Conservation (phyloP, 2,113 vertebrate genomes). For the Muscicapa adusta region DNA sequence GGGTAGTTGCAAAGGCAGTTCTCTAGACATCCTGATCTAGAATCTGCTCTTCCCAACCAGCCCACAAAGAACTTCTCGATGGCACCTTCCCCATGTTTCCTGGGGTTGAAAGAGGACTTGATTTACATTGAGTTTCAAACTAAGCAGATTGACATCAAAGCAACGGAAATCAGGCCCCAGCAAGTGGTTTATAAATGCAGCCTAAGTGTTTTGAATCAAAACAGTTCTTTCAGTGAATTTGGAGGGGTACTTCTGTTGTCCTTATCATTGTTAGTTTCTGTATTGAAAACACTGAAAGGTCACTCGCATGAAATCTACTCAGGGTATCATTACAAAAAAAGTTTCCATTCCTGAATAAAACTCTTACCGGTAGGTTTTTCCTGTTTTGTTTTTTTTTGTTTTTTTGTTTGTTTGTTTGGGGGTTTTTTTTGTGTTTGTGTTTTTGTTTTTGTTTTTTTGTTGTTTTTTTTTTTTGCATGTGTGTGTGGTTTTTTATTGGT, state of each 20-base stretch:
- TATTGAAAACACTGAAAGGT: not conserved
- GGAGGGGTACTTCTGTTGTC: not conserved
- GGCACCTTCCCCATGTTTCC: slow-evolving; percentile 13
- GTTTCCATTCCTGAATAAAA: not conserved
- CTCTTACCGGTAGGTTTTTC: not conserved
- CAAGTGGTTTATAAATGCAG: slow-evolving; percentile 50
- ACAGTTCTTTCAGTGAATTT: slow-evolving; percentile 34
- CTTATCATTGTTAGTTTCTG: slow-evolving; percentile 25
- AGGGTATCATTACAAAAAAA: not conserved
- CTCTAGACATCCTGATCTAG: not conserved
- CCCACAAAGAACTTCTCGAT: not conserved
- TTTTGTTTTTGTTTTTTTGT: too few species aligned
- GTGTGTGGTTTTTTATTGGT: too few species aligned
- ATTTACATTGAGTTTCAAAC: slow-evolving; percentile 40
- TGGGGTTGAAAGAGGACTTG: slow-evolving; percentile 3
- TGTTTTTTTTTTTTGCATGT: too few species aligned
- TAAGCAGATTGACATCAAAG: slow-evolving; percentile 49
- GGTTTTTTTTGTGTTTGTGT: too few species aligned
- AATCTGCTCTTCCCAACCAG: not conserved
- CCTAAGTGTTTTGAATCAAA: slow-evolving; percentile 58
- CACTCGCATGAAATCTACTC: not conserved
- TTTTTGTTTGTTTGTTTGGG: too few species aligned
- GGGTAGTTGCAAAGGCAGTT: not conserved
- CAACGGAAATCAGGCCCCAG: slow-evolving; percentile 24
- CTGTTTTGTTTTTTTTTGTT: too few species aligned